Base-by-base conservation (phyloP, 2,888 invertebrate species). In the Polietes domitor region DNA sequence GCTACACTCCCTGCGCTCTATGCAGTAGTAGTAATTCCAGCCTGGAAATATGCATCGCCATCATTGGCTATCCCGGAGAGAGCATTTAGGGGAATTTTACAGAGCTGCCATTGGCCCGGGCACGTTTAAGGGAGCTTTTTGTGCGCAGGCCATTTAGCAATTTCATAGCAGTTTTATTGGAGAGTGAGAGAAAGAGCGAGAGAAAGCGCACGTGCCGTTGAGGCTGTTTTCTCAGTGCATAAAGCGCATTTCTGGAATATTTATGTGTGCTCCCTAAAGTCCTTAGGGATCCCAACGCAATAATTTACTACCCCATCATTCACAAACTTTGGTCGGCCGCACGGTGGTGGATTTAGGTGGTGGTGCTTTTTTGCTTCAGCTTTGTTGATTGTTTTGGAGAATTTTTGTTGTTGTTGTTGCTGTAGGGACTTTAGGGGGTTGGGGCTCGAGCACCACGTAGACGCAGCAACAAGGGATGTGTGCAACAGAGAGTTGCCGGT, bases 51-150 rank as follows among this genome's bases (percentile, higher is more conserved):
- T 85, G 82, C 86, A 86, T 68, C 19, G 37, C 0, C 63, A 17
- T 53, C 7, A 86, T 86, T 87, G 85, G 87, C 43, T 21, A 0
- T 2, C 5, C n/a, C 3, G 2, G 28, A 71, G 75, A 80, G 84
- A 80, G 80, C 12, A 75, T 32, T 75, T 68, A 43, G 28, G n/a
- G 19, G 15, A 28, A 28, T 75, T 80, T 21, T 28, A 47, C 85
- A 82, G 21, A 12, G 0, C 5, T n/a, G 28, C 77, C 87, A 91
- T 91, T 91, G 91, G 92, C 79, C 24, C 6, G 0, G 9, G 6
- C 1, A 41, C 43, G 6, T 7, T 77, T 88, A 87, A 87, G 90
- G 90, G 90, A 89, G 88, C 89, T 88, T 88, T 84, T 83, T 80
- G 1, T 86, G 88, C 88, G 89, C 90, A 88, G 87, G 88, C 78